Percentiles rank a stretch among this genome's conserved stretches.
These are phyloP conservation scores for Lateolabrax maculatus DNA, from an alignment of 2,797 vertebrate species.

Conservation along the genomic window DNA sequence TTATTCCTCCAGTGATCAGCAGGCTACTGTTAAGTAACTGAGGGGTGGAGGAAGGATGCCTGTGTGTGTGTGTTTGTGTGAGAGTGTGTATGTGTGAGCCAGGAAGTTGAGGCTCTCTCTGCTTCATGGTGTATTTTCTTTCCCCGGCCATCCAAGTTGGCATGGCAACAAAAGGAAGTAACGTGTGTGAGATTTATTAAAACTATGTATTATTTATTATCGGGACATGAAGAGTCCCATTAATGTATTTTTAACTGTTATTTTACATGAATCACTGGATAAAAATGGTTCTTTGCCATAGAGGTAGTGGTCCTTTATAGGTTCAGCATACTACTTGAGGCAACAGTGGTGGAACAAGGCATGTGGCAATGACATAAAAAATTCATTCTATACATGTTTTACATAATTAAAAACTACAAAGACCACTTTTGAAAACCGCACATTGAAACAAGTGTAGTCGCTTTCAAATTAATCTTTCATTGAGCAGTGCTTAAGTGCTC, in stretches of 20 bases:
- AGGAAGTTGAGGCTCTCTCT: conserved; percentile 19
- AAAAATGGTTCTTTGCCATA: conserved; percentile 12
- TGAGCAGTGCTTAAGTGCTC: conserved; percentile 57
- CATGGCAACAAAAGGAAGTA: conserved; percentile 61
- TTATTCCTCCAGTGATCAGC: conserved; percentile 55
- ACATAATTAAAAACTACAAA: conserved; percentile 62
- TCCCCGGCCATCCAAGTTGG: conserved; percentile 46
- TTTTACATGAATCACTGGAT: conserved; percentile 58
- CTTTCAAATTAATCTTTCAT: conserved; percentile 57
- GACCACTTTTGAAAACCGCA: conserved; percentile 51
- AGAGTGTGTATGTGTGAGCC: conserved; percentile 8
- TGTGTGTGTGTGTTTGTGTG: conserved; percentile 25
- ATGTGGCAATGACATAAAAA: conserved; percentile 41
- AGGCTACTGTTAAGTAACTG: conserved; percentile 30
- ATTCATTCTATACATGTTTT: conserved; percentile 59
- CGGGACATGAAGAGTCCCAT: conserved; percentile 26
- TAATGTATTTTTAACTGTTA: conserved; percentile 56
- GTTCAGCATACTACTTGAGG: conserved; percentile 28
- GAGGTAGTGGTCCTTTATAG: conserved; percentile 1
- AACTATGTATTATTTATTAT: conserved; percentile 74
- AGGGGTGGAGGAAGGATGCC: conserved; percentile 10
- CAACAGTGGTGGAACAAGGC: conserved; percentile 32
- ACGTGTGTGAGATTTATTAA: conserved; percentile 44
- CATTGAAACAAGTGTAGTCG: conserved; percentile 46
- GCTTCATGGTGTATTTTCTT: conserved; percentile 30